Evolutionary conservation across 2,888 invertebrate genomes (phyloP), one percentile per base, ranked within the genome.

Genomic region (Dorcus parallelipipedus): DNA sequence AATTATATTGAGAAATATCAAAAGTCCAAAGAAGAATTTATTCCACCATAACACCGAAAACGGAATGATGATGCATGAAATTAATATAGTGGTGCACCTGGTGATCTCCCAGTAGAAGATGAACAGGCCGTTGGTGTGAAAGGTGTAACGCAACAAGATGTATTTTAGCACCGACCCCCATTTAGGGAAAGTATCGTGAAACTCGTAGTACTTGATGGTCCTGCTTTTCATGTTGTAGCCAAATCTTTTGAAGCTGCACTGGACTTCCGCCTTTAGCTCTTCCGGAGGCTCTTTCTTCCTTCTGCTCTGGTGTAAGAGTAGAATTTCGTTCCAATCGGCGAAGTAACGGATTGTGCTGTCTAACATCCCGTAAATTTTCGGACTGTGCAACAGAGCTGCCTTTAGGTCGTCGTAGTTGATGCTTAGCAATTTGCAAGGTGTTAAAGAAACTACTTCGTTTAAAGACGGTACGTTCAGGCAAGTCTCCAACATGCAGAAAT

Each of bases 101-200:
- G 38, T 45, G 7, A 68, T 52, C 59, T 69, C 69, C 67, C 67
- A 69, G 38, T 61, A 63, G 26, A 60, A 52, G 45, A 68, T 56
- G 52, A 69, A 66, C n/a, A 33, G 58, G 14, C 67, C 69, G 38
- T 61, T 56, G 3, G 62, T 56, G 9, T 54, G 51, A 42, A 69
- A 64, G 2, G 62, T 59, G 14, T 39, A 10, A 7, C 45, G 45
- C 40, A 67, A 14, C 14, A 66, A 56, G 9, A 66, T 14, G 8
- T 58, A 64, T 17, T 58, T 54, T 10, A 59, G 43, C 8, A 48
- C 38, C 14, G 33, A 5, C 0, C 52, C 40, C 52, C 52, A 52
- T 8, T 48, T 45, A 3, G 59, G 51, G 26, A 55, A 59, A 3
- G 55, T 55, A 10, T 55, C 55, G 38, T 55, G 43, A 40, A 48